Evolutionary conservation across 2,888 invertebrate species (phyloP).

Genomic region (Beris morrisii): DNA sequence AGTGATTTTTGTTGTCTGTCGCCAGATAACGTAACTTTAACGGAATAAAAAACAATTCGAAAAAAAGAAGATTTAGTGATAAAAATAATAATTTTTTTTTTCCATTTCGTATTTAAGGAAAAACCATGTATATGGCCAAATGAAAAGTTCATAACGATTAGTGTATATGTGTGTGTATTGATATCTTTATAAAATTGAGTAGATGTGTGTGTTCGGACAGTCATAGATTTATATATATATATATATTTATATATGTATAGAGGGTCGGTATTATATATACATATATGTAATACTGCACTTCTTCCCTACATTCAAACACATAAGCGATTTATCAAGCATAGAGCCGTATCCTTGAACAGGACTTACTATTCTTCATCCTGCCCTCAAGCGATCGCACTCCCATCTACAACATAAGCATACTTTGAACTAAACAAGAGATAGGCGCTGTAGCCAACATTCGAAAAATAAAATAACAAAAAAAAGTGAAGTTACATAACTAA

Average conservation of each 20-base stretch:
- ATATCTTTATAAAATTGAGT: slow-evolving; percentile 3
- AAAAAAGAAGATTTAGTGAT: slow-evolving; percentile 1
- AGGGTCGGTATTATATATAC: slow-evolving; percentile 2
- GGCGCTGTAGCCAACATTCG: slow-evolving; percentile 19
- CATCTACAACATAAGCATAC: slow-evolving; percentile 32
- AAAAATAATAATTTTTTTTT: neutral
- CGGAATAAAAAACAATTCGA: neutral
- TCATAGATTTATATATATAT: no score
- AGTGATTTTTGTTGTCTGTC: slow-evolving; percentile 5
- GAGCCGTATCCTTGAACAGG: slow-evolving; percentile 36
- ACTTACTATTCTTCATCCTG: slow-evolving; percentile 36
- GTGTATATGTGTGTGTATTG: slow-evolving; percentile 3
- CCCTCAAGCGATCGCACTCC: slow-evolving; percentile 36
- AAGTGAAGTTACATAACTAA: slow-evolving; percentile 35
- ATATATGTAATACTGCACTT: slow-evolving; percentile 29
- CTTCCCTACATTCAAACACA: slow-evolving; percentile 19
- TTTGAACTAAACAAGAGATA: slow-evolving; percentile 16
- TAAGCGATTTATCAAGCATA: slow-evolving; percentile 16
- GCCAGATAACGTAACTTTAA: neutral
- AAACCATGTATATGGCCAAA: slow-evolving; percentile 15
- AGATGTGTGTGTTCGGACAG: no score
- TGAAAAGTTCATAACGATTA: slow-evolving; percentile 25
- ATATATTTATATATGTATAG: no score
- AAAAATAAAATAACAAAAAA: slow-evolving; percentile 24
- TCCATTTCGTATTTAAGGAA: slow-evolving; percentile 9